Evolutionary conservation across 2,888 invertebrate genomes (phyloP).

Genomic region (Hemithea aestivaria): DNA sequence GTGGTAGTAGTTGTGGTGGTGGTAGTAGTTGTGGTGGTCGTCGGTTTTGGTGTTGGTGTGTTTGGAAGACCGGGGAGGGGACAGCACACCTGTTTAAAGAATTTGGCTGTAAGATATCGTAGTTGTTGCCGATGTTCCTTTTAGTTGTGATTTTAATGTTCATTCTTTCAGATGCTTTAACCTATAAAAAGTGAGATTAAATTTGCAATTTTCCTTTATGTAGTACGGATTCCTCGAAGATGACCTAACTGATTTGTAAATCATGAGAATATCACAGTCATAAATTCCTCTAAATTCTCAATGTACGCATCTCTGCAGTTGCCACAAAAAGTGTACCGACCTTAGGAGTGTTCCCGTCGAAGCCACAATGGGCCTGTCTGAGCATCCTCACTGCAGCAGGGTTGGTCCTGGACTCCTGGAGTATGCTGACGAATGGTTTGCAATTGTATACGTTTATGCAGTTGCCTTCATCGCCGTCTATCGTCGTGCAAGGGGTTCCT

Average conservation of each 20-base stretch:
- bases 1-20: constrained; percentile 25
- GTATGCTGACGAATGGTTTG: constrained; percentile 58
- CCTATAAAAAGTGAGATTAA: no score
- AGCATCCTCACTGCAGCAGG: constrained; percentile 72
- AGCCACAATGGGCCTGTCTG: constrained; percentile 84
- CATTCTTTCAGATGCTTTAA: no score
- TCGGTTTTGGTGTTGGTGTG: constrained; percentile 22
- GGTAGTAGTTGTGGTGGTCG: constrained; percentile 20
- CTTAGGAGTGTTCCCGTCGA: constrained; percentile 80
- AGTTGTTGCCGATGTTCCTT: neutral
- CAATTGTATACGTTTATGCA: constrained; percentile 79
- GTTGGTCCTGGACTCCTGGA: constrained; percentile 53
- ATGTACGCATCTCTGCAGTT: no score
- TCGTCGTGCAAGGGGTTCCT: constrained; percentile 64
- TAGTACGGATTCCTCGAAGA: no score
- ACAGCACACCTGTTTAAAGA: constrained; percentile 58
- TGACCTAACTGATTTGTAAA: no score
- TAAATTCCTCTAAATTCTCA: no score
- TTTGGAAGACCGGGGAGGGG: constrained; percentile 42
- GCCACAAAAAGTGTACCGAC: constrained; percentile 59
- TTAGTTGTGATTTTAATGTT: no score
- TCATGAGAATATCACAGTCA: no score
- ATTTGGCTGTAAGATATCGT: no score
- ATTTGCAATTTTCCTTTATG: no score
- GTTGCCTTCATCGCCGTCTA: constrained; percentile 66